Evolutionary conservation across 2,797 vertebrate genomes (phyloP).

Genomic region (Acanthurus tractus): DNA sequence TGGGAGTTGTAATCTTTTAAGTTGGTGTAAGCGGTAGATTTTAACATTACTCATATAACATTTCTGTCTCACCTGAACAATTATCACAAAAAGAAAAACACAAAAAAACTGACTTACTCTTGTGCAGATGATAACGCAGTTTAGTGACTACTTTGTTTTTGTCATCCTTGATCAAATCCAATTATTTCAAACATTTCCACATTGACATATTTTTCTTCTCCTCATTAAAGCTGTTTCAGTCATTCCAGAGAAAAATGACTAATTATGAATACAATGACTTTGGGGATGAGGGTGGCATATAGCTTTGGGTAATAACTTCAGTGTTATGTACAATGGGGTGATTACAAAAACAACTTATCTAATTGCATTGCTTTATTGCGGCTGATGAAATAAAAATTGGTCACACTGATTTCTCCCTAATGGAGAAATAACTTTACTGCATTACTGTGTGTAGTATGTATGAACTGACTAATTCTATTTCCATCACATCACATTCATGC

Average conservation of each 20-base stretch:
- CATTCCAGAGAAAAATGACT: not conserved
- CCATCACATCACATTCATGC: slow-evolving; percentile 39
- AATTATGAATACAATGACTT: slow-evolving; percentile 13
- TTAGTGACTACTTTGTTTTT: slow-evolving; percentile 24
- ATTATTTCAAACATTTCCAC: slow-evolving; percentile 30
- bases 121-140: slow-evolving; percentile 4
- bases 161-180: slow-evolving; percentile 38
- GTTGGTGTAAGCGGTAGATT: not conserved
- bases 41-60: slow-evolving; percentile 11
- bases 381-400: slow-evolving; percentile 33
- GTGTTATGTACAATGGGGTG: not conserved
- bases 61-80: slow-evolving; percentile 8
- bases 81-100: not conserved
- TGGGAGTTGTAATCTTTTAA: not conserved
- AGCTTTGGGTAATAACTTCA: slow-evolving; percentile 24
- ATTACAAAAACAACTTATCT: slow-evolving; percentile 21
- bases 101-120: not conserved
- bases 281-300: not conserved
- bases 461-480: slow-evolving; percentile 28
- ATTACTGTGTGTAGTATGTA: slow-evolving; percentile 25
- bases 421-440: not conserved
- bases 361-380: slow-evolving; percentile 10
- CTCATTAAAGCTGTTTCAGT: slow-evolving; percentile 21
- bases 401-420: not conserved
- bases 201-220: not conserved